Evolutionary conservation across 2,888 invertebrate genomes (phyloP).

Genomic region (Brachylomia viminalis): DNA sequence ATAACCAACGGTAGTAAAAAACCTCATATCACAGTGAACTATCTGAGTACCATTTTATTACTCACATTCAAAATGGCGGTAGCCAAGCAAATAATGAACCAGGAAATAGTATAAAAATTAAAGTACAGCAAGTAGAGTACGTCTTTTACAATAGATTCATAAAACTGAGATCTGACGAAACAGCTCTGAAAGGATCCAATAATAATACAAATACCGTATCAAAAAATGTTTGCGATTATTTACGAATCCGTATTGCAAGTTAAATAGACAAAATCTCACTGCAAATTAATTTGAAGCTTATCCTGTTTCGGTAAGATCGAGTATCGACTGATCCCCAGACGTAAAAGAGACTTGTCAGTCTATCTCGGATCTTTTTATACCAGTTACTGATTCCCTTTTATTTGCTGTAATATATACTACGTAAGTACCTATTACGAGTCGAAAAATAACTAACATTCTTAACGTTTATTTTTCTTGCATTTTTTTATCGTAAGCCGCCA

Average conservation of each 20-base stretch:
- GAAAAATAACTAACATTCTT: conserved; percentile 46
- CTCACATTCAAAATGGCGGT: background rate
- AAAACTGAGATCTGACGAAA: conserved; percentile 14
- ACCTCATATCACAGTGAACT: conserved; percentile 34
- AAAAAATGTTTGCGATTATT: conserved; percentile 33
- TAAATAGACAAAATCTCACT: background rate
- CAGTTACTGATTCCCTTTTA: conserved; percentile 35
- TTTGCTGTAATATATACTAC: conserved; percentile 50
- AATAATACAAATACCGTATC: conserved; percentile 31
- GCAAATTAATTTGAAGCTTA: conserved; percentile 26
- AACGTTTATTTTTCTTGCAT: conserved; percentile 88
- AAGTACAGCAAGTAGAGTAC: background rate
- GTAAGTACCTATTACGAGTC: conserved; percentile 32
- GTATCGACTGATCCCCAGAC: conserved; percentile 11
- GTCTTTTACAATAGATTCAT: conserved; percentile 17
- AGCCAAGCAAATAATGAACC: conserved; percentile 1
- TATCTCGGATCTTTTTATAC: conserved; percentile 24
- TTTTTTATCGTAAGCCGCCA: conserved; percentile 95
- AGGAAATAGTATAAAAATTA: conserved; percentile 26
- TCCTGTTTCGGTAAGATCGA: conserved; percentile 1
- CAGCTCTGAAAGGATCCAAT: conserved; percentile 29
- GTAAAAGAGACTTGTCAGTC: conserved; percentile 11
- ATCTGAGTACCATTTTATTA: conserved; percentile 26
- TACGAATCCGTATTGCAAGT: conserved; percentile 18
- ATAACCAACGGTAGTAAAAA: conserved; percentile 27